A percentile compares a stretch with the other conserved stretches of the same genome.
Evolutionary conservation across 1,140 invertebrate species (phyloP).

Genomic region (Muscidifurax raptorellus): DNA sequence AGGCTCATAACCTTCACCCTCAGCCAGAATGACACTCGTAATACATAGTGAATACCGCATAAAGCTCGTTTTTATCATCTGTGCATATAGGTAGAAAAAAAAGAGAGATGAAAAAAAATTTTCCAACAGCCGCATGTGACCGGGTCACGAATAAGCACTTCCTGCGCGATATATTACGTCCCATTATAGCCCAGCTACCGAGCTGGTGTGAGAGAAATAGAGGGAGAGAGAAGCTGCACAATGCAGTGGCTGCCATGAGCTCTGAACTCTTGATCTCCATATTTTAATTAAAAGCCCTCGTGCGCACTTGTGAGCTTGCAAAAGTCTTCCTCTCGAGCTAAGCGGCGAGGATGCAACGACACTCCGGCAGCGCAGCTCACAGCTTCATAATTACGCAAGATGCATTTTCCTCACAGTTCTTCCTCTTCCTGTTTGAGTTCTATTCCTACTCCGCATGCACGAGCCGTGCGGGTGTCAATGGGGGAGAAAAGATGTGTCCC

Average conservation of each 20-base stretch:
- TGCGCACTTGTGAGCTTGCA: conserved; percentile 10
- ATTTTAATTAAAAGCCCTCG: conserved; percentile 73
- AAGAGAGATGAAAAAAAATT: not conserved
- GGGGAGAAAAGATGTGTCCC: no score
- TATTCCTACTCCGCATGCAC: no score
- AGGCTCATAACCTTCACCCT: no score
- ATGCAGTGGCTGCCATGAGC: conserved; percentile 28
- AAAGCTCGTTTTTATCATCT: no score
- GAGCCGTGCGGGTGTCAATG: no score
- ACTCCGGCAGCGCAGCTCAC: not conserved
- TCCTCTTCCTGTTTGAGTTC: not conserved
- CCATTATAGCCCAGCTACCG: not conserved
- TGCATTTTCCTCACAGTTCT: not conserved
- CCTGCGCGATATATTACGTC: not conserved
- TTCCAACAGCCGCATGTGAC: not conserved
- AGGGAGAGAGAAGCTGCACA: not conserved
- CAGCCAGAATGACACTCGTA: no score
- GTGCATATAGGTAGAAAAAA: not conserved
- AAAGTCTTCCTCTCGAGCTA: conserved; percentile 12
- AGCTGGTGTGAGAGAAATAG: no score
- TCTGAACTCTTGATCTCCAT: conserved; percentile 69
- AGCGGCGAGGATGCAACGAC: not conserved
- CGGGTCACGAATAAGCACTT: not conserved
- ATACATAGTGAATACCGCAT: no score
- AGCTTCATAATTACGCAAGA: conserved; percentile 16